Percentiles rank a stretch among this genome's conserved stretches.
Evolutionary conservation across 2,888 invertebrate species (phyloP).

Genomic region (Phengaris arion): DNA sequence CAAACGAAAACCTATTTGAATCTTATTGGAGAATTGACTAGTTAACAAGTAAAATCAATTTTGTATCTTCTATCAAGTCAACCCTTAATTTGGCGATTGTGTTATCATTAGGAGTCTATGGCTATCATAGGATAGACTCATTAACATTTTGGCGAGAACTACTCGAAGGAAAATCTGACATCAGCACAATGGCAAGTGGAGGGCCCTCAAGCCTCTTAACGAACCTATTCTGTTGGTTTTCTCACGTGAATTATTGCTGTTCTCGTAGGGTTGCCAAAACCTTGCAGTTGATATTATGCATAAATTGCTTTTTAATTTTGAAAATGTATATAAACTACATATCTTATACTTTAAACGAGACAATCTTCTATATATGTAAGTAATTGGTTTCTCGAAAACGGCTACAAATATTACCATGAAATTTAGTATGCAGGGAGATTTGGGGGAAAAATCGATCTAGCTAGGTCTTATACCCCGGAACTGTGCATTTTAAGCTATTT

Average conservation of each 20-base stretch:
- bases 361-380: too few relatives aligned
- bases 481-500: too few relatives aligned
- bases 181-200: slow-evolving; percentile 60
- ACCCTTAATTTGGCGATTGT: slow-evolving; percentile 35
- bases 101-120: slow-evolving; percentile 42
- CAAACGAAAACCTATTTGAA: neutral
- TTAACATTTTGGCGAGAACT: slow-evolving; percentile 59
- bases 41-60: neutral
- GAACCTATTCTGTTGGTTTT: slow-evolving; percentile 74
- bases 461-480: too few relatives aligned
- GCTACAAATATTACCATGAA: too few relatives aligned
- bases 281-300: neutral
- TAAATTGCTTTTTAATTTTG: too few relatives aligned
- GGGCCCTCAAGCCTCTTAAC: slow-evolving; percentile 72
- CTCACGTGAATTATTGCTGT: slow-evolving; percentile 67
- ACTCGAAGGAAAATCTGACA: slow-evolving; percentile 52
- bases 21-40: slow-evolving; percentile 14
- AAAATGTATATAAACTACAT: too few relatives aligned
- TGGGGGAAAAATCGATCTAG: too few relatives aligned
- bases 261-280: slow-evolving; percentile 41
- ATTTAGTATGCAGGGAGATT: too few relatives aligned
- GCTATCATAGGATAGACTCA: slow-evolving; percentile 48
- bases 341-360: too few relatives aligned
- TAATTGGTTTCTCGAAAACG: too few relatives aligned
- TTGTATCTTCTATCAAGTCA: slow-evolving; percentile 16